A percentile compares a stretch with the other conserved stretches of the same genome.
Conservation (phyloP, 2,888 invertebrate species). For the Pachliopta kotzebuea region DNA sequence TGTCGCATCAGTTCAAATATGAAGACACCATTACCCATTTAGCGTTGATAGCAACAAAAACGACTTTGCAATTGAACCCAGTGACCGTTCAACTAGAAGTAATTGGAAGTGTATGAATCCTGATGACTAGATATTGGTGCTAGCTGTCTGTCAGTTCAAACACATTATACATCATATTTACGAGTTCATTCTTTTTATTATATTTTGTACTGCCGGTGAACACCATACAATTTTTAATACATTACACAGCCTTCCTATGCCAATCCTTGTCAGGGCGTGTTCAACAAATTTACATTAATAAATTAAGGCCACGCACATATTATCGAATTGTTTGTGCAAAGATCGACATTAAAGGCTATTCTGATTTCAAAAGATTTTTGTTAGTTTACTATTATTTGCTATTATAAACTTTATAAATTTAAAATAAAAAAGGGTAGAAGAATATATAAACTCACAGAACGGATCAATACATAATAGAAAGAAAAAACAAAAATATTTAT, state of each 20-base stretch:
- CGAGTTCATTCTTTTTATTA: constrained; percentile 22
- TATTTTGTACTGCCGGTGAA: constrained; percentile 26
- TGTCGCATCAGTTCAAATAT: constrained; percentile 19
- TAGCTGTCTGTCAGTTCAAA: constrained; percentile 48
- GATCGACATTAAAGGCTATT: not conserved
- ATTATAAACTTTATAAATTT: no score
- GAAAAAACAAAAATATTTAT: no score
- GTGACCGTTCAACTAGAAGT: constrained; percentile 67
- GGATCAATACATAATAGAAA: no score
- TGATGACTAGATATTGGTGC: constrained; percentile 51
- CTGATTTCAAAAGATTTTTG: no score
- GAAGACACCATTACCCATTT: constrained; percentile 44
- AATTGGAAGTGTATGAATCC: constrained; percentile 59
- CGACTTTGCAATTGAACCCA: constrained; percentile 66
- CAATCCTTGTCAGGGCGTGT: constrained; percentile 27
- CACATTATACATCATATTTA: constrained; percentile 46
- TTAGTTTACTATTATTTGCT: no score
- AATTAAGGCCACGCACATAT: constrained; percentile 19
- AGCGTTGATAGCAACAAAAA: constrained; percentile 50
- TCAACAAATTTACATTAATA: constrained; percentile 27
- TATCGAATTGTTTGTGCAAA: constrained; percentile 7
- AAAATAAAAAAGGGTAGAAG: no score
- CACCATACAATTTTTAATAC: not conserved
- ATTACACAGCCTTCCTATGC: constrained; percentile 12
- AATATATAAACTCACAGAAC: no score